Conservation (phyloP, 2,797 vertebrate species). For the Poliocrania exsul region DNA sequence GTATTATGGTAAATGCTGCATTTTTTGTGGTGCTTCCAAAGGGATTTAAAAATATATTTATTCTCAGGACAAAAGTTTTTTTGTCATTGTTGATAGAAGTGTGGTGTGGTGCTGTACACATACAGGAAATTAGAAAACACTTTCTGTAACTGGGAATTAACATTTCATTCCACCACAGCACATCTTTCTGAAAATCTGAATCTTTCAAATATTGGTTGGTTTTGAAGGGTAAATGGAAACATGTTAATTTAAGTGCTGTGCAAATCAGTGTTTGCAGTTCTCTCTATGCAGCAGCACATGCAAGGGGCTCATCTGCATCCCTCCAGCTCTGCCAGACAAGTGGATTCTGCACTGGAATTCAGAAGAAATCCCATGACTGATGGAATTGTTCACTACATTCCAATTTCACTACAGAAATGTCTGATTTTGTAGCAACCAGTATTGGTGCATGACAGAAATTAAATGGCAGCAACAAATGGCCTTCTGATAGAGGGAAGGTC, state of each 20-base stretch:
- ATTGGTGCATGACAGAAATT: not conserved
- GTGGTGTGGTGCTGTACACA: not conserved
- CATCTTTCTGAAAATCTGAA: not conserved
- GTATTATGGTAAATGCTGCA: not conserved
- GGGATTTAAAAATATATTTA: fast-evolving
- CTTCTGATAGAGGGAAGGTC: not conserved
- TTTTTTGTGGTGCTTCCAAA: not conserved
- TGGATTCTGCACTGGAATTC: slow-evolving; percentile 15
- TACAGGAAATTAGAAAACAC: not conserved
- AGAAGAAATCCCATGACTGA: not conserved
- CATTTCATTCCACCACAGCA: not conserved
- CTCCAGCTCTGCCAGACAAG: not conserved
- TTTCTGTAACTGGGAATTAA: not conserved
- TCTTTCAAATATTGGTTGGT: not conserved
- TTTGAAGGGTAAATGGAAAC: not conserved
- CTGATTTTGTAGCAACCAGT: not conserved
- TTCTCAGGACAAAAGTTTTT: not conserved
- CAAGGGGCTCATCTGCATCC: not conserved
- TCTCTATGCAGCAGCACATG: not conserved
- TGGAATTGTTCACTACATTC: not conserved
- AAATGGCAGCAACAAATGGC: not conserved
- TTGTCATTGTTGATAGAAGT: not conserved
- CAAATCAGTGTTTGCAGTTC: slow-evolving; percentile 21
- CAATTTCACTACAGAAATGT: not conserved
- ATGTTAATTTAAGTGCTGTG: not conserved